These are phyloP conservation scores for Lasioglossum zephyrum DNA, from an alignment of 2,888 invertebrate genomes.

Conservation along the genomic window DNA sequence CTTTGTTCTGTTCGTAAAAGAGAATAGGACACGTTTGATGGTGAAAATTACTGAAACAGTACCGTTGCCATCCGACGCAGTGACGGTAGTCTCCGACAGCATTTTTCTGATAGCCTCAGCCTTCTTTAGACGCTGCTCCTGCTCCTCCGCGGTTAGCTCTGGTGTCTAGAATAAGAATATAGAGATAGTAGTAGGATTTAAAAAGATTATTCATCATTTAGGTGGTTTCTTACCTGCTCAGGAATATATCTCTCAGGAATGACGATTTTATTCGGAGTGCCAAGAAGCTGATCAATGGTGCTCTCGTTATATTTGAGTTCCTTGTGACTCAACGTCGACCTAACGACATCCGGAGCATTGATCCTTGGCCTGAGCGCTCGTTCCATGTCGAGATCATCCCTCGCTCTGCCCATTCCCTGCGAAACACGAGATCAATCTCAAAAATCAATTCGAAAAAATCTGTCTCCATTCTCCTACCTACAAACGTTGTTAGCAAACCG, in stretches of 20 bases:
- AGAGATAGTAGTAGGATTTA: background rate
- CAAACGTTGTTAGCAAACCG: background rate
- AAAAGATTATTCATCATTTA: background rate
- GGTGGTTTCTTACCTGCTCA: slow-evolving; percentile 88
- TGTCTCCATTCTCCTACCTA: background rate
- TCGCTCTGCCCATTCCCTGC: slow-evolving; percentile 86
- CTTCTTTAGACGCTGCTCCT: slow-evolving; percentile 92
- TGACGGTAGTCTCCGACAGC: slow-evolving; percentile 90
- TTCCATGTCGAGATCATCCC: slow-evolving; percentile 95
- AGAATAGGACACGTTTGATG: background rate
- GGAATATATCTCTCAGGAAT: slow-evolving; percentile 97
- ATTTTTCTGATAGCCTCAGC: slow-evolving; percentile 96
- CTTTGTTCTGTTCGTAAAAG: background rate
- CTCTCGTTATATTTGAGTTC: slow-evolving; percentile 90
- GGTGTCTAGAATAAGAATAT: slow-evolving; percentile 86
- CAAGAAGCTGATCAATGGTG: slow-evolving; percentile 94
- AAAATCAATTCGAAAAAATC: background rate
- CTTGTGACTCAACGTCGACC: slow-evolving; percentile 90
- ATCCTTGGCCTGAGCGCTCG: slow-evolving; percentile 90
- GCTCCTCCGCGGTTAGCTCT: slow-evolving; percentile 93
- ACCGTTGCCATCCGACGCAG: slow-evolving; percentile 81
- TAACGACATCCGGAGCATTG: slow-evolving; percentile 94
- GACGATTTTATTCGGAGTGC: slow-evolving; percentile 94
- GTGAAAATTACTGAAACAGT: background rate
- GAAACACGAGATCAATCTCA: slow-evolving; percentile 23